Conservation (phyloP, 2,113 vertebrate genomes). For the Perca flavescens region DNA sequence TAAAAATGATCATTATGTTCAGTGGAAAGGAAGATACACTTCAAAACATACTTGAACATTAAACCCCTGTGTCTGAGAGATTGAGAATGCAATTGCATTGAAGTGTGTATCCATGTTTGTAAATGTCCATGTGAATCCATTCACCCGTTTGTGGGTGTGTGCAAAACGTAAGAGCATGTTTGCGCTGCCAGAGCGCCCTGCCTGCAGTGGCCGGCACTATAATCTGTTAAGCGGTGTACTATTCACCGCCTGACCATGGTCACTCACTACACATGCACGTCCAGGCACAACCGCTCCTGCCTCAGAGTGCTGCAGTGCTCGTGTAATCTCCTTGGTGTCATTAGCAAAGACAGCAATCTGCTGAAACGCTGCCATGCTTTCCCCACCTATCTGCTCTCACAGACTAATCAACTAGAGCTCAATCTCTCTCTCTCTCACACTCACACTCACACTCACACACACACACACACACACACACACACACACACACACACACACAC, state of each 20-base stretch:
- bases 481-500: constrained; percentile 2
- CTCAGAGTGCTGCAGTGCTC: constrained; percentile 52
- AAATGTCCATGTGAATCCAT: not conserved
- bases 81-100: constrained; percentile 18
- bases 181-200: not conserved
- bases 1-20: constrained; percentile 41
- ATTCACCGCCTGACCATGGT: constrained; percentile 56
- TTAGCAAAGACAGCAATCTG: constrained; percentile 74
- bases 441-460: no score
- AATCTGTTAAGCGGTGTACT: constrained; percentile 68
- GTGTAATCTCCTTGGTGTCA: constrained; percentile 73
- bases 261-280: constrained; percentile 19
- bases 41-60: constrained; percentile 29
- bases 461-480: no score
- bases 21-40: constrained; percentile 18
- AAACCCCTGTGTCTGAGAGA: constrained; percentile 26
- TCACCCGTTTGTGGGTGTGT: not conserved
- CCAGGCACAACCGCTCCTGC: constrained; percentile 29
- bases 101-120: constrained; percentile 11
- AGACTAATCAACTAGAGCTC: constrained; percentile 43
- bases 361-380: constrained; percentile 58
- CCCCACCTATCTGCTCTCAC: constrained; percentile 35
- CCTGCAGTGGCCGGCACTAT: constrained; percentile 20
- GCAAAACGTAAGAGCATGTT: not conserved
- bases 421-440: constrained; percentile 10